Percentiles rank a stretch among this genome's conserved stretches.
Conservation (phyloP, 2,888 invertebrate species). For the Drosophila subquinaria region DNA sequence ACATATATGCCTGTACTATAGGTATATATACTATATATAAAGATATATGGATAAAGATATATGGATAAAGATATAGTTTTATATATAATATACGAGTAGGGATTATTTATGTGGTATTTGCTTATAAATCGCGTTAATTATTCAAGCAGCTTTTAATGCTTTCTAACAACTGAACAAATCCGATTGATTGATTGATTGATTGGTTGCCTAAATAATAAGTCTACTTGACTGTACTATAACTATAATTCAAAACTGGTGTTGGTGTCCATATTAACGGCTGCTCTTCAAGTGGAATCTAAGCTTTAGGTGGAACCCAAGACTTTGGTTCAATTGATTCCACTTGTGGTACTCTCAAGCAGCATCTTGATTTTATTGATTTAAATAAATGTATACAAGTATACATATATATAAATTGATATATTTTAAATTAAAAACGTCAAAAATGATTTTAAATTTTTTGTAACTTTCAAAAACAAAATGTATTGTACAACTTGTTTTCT, state of each 20-base stretch:
- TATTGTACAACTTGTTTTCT: conserved; percentile 62
- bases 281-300: conserved; percentile 31
- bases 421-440: conserved; percentile 51
- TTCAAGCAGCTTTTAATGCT: conserved; percentile 47
- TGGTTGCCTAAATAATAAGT: conserved; percentile 4
- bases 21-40: conserved; percentile 19
- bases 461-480: conserved; percentile 47
- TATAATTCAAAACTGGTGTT: conserved; percentile 54
- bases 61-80: conserved; percentile 46
- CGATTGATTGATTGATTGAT: conserved; percentile 19
- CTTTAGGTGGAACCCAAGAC: conserved; percentile 1
- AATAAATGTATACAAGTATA: conserved; percentile 22
- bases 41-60: conserved; percentile 32
- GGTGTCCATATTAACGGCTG: conserved; percentile 67
- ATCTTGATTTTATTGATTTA: conserved; percentile 55
- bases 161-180: conserved; percentile 24
- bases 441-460: conserved; percentile 48
- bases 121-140: conserved; percentile 64
- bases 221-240: conserved; percentile 20
- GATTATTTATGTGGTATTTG: conserved; percentile 61
- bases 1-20: conserved; percentile 25
- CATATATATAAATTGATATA: conserved; percentile 30
- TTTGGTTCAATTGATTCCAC: conserved; percentile 9
- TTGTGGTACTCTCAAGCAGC: conserved; percentile 37
- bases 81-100: conserved; percentile 34